Conservation (phyloP, 2,797 vertebrate species). For the Sebastes hopkinsi region DNA sequence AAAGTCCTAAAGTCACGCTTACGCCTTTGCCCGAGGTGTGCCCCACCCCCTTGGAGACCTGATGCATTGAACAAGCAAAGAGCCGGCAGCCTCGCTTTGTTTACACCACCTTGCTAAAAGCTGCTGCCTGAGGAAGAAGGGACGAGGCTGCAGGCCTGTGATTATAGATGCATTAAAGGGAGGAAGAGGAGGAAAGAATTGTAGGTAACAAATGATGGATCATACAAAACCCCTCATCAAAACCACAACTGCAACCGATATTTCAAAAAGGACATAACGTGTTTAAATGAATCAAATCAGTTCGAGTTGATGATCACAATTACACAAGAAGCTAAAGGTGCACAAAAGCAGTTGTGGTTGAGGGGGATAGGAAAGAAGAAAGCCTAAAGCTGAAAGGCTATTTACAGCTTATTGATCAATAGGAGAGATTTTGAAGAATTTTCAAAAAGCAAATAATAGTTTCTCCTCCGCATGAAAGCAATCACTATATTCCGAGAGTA, state of each 20-base stretch:
- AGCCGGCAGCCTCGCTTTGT: constrained; percentile 37
- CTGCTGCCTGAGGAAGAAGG: constrained; percentile 48
- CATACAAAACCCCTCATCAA: constrained; percentile 13
- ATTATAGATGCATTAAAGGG: constrained; percentile 35
- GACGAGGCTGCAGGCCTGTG: constrained; percentile 32
- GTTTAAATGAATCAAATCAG: constrained; percentile 16
- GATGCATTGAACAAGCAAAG: constrained; percentile 51
- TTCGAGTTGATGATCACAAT: constrained; percentile 17
- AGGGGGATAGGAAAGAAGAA: constrained; percentile 6
- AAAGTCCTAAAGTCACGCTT: constrained; percentile 44
- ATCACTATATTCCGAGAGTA: constrained; percentile 32
- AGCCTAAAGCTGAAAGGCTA: neutral
- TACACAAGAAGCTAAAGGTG: constrained; percentile 34
- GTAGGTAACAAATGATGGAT: constrained; percentile 12
- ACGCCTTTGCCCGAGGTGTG: constrained; percentile 59
- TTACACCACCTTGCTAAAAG: constrained; percentile 30
- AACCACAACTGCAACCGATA: constrained; percentile 25
- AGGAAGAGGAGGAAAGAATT: constrained; percentile 7
- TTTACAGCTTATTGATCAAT: constrained; percentile 20
- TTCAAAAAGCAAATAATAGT: constrained; percentile 1
- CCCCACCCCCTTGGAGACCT: constrained; percentile 69
- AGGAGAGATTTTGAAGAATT: constrained; percentile 5
- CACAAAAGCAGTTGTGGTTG: constrained; percentile 36
- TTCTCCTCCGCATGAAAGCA: constrained; percentile 50
- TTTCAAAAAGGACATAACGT: constrained; percentile 21